These are phyloP conservation scores for Terrapene triunguis DNA, from an alignment of 2,113 vertebrate species.

Conservation along the genomic window DNA sequence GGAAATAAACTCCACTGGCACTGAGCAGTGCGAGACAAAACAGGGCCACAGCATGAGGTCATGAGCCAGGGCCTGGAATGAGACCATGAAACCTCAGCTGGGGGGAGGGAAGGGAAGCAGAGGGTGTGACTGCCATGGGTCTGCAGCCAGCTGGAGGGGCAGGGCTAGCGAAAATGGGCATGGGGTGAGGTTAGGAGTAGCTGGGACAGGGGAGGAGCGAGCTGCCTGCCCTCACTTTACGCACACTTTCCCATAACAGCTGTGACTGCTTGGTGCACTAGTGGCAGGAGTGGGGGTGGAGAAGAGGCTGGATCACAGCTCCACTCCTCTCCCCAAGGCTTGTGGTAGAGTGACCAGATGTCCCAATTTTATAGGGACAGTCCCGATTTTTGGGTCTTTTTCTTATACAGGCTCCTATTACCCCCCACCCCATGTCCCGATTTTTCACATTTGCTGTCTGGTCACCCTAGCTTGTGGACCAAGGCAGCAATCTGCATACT, in stretches of 20 bases:
- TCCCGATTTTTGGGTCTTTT: too few species aligned
- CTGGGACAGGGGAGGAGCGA: background rate
- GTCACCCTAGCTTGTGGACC: background rate
- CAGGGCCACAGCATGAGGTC: background rate
- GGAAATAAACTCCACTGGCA: slow-evolving; percentile 49
- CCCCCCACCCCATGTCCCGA: too few species aligned
- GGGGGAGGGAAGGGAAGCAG: background rate
- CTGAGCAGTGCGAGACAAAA: background rate
- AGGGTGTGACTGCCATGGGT: background rate
- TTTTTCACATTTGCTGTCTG: too few species aligned
- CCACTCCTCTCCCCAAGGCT: too few species aligned
- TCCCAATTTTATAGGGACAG: too few species aligned
- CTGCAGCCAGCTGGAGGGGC: background rate
- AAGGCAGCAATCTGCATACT: background rate
- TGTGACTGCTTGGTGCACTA: background rate
- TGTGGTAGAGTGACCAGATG: background rate
- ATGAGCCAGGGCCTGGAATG: background rate
- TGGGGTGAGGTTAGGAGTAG: background rate
- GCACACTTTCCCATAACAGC: background rate
- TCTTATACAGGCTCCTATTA: too few species aligned
- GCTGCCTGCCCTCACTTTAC: background rate
- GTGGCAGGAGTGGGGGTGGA: background rate
- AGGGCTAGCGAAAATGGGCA: background rate
- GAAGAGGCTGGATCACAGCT: background rate
- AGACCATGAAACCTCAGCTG: background rate